Conservation (phyloP, 2,888 invertebrate species). For the Furcula furcula region DNA sequence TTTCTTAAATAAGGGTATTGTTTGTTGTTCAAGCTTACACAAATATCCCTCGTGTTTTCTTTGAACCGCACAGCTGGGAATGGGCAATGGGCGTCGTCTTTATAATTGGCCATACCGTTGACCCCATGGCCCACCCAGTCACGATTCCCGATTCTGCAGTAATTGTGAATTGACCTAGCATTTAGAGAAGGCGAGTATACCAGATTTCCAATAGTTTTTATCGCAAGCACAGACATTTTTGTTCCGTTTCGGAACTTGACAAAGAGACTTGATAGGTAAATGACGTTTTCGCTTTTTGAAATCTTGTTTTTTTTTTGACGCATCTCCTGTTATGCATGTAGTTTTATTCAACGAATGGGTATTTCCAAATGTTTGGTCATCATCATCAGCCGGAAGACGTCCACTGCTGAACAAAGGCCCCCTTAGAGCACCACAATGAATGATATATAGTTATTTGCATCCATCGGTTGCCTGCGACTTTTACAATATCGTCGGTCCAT, state of each 20-base stretch:
- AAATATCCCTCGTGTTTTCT: constrained; percentile 82
- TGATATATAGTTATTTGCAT: too few species aligned
- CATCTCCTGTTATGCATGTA: too few species aligned
- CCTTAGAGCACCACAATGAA: too few species aligned
- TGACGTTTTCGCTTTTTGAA: constrained; percentile 12
- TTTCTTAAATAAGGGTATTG: too few species aligned
- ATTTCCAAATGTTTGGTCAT: too few species aligned
- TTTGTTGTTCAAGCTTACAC: constrained; percentile 48
- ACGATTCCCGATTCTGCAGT: constrained; percentile 79
- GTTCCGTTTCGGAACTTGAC: constrained; percentile 5
- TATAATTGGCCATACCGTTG: constrained; percentile 82
- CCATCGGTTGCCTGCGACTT: too few species aligned
- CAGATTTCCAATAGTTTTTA: constrained; percentile 24
- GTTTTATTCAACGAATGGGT: too few species aligned
- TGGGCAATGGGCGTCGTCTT: constrained; percentile 81
- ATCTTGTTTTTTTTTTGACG: constrained; percentile 16
- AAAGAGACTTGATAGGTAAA: neutral
- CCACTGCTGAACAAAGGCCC: too few species aligned
- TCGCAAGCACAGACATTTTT: constrained; percentile 30
- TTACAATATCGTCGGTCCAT: too few species aligned
- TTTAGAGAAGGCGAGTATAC: constrained; percentile 10
- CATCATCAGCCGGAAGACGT: too few species aligned
- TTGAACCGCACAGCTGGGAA: constrained; percentile 84
- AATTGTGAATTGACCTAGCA: constrained; percentile 42
- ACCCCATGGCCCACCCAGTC: constrained; percentile 85